Evolutionary conservation across 2,113 vertebrate species (phyloP).

Genomic region (Poeciliopsis retropinna): DNA sequence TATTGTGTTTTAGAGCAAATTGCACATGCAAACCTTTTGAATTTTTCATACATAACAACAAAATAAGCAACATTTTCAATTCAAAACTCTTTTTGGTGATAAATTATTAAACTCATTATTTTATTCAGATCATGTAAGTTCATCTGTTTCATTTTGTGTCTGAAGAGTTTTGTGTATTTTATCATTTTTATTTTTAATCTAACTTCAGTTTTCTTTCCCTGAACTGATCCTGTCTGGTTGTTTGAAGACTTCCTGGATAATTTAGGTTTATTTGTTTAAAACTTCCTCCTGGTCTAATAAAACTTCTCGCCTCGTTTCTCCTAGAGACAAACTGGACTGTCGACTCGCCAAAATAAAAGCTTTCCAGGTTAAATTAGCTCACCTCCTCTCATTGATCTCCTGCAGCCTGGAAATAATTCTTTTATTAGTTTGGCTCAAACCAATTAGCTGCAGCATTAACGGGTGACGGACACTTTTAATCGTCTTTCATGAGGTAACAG

Average conservation of each 20-base stretch:
- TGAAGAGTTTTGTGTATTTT: neutral
- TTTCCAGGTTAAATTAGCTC: neutral
- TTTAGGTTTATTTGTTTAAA: neutral
- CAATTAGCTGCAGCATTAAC: slow-evolving; percentile 48
- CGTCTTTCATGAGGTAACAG: slow-evolving; percentile 47
- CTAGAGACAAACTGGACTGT: neutral
- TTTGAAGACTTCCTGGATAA: neutral
- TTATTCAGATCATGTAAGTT: no score
- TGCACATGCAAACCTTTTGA: no score
- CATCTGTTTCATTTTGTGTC: neutral
- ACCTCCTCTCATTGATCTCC: neutral
- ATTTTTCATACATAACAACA: no score
- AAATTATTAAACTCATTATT: no score
- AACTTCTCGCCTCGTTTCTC: neutral
- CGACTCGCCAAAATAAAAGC: neutral
- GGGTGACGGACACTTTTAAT: slow-evolving; percentile 57
- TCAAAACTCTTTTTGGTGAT: no score
- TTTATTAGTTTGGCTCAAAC: slow-evolving; percentile 38
- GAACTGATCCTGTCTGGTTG: neutral
- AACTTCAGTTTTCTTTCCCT: neutral
- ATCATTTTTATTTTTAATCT: neutral
- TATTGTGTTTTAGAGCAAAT: no score
- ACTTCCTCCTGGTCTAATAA: neutral
- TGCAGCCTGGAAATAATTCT: slow-evolving; percentile 32
- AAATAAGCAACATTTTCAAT: no score